Conservation (phyloP, 2,888 invertebrate genomes). For the Lutraria lutraria region DNA sequence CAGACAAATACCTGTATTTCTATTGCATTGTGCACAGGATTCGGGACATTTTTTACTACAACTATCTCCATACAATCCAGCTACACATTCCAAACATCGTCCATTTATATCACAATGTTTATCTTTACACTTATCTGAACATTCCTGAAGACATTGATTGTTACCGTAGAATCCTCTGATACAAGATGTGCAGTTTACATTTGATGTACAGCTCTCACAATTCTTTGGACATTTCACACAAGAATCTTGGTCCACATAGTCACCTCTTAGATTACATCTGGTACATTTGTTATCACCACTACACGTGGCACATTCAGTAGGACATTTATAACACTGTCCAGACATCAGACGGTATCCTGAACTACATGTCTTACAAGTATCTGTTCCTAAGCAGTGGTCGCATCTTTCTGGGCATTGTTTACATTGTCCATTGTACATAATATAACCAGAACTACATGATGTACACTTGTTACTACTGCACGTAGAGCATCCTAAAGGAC, state of each 20-base stretch:
- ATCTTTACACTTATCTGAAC: not conserved
- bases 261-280: not conserved
- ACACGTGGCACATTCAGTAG: not conserved
- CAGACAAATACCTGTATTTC: not conserved
- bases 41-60: not conserved
- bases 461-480: not conserved
- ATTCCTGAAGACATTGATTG: not conserved
- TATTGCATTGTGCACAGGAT: not conserved
- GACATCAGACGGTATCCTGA: not conserved
- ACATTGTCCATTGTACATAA: not conserved
- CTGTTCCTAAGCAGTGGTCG: not conserved
- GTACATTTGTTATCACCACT: not conserved
- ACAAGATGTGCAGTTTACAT: not conserved
- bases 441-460: not conserved
- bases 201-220: not conserved
- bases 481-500: not conserved
- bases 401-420: not conserved
- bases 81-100: not conserved
- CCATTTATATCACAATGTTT: not conserved
- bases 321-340: not conserved
- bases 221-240: slow-evolving; percentile 11
- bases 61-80: not conserved
- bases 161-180: not conserved
- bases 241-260: not conserved
- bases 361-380: not conserved